Percentiles rank a stretch among this genome's conserved stretches.
Conservation (phyloP, 2,888 invertebrate genomes). For the Galeopsomyia nigrocyanea region DNA sequence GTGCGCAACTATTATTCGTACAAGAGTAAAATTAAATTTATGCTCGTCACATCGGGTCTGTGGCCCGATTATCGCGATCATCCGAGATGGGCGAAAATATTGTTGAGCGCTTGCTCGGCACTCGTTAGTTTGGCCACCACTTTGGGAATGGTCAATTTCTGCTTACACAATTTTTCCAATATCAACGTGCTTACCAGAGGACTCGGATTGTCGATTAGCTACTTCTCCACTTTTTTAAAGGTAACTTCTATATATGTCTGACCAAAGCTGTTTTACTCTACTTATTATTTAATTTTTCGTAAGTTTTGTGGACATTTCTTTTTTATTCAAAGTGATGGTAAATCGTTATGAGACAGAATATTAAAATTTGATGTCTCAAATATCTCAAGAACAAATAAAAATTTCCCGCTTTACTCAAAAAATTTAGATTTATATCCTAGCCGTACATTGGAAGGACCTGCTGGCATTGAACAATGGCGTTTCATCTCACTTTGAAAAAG, state of each 20-base stretch:
- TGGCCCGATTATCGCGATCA: constrained; percentile 11
- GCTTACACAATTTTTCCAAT: constrained; percentile 9
- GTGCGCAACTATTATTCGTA: constrained; percentile 11
- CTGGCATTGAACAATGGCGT: constrained; percentile 23
- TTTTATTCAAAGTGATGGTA: too few species aligned
- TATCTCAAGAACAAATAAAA: too few species aligned
- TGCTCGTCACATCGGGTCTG: constrained; percentile 7
- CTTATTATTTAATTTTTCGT: too few species aligned
- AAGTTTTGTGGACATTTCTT: too few species aligned
- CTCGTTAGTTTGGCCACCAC: background rate
- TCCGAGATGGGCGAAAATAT: background rate
- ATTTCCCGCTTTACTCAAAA: background rate
- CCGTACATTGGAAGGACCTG: constrained; percentile 17
- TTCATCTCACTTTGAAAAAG: constrained; percentile 21
- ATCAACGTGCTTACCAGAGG: constrained; percentile 19
- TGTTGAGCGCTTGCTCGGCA: background rate
- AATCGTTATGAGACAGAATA: too few species aligned
- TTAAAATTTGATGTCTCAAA: too few species aligned
- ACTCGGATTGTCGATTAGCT: constrained; percentile 37
- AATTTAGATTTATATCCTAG: constrained; percentile 19
- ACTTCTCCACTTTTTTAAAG: constrained; percentile 29
- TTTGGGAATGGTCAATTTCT: constrained; percentile 7
- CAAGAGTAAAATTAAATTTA: background rate
- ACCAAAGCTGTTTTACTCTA: too few species aligned
- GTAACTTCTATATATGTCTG: background rate